A percentile compares a stretch with the other conserved stretches of the same genome.
Conservation (phyloP, 2,797 vertebrate genomes). For the Zalophus californianus region DNA sequence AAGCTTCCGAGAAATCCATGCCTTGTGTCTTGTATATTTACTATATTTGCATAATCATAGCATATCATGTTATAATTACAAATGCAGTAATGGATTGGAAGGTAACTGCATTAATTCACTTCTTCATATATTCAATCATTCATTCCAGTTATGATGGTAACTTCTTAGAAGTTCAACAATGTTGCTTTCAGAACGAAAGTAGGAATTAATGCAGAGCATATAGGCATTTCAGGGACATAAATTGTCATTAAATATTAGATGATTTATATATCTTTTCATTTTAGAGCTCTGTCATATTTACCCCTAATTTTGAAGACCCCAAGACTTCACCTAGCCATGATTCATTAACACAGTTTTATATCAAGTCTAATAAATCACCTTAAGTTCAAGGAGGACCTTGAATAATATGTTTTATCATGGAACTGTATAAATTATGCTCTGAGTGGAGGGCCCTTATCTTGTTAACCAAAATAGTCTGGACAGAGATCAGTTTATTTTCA, state of each 20-base stretch:
- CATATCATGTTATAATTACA: conserved; percentile 46
- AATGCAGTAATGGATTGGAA: conserved; percentile 25
- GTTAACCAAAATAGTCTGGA: conserved; percentile 15
- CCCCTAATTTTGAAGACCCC: conserved; percentile 71
- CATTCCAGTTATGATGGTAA: conserved; percentile 4
- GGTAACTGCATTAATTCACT: conserved; percentile 30
- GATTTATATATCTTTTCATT: conserved; percentile 66
- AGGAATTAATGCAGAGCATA: conserved; percentile 67
- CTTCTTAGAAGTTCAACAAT: background rate
- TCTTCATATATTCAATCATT: conserved; percentile 33
- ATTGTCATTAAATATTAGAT: conserved; percentile 67
- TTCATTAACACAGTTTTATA: conserved; percentile 74
- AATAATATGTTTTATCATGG: conserved; percentile 73
- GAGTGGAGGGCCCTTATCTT: conserved; percentile 26
- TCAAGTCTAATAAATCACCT: conserved; percentile 74
- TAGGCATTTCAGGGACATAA: conserved; percentile 61
- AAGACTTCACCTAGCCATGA: conserved; percentile 55
- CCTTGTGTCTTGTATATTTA: conserved; percentile 1
- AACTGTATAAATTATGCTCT: conserved; percentile 71
- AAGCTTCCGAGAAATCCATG: background rate
- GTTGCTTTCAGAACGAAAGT: background rate
- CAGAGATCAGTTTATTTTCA: conserved; percentile 57
- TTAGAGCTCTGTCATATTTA: conserved; percentile 75
- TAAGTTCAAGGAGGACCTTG: conserved; percentile 67
- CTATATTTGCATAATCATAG: conserved; percentile 50